A percentile compares a stretch with the other conserved stretches of the same genome.
These are phyloP conservation scores for human DNA, from an alignment of 2,113 vertebrate species.

Conservation along the genomic window GRCh38 chr3:147391001-147391500, in stretches of 20 bases:
- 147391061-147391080: slow-evolving; percentile 99
- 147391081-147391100: slow-evolving; percentile 99
- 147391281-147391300: neutral
- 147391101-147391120: slow-evolving; percentile 99
- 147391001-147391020: slow-evolving; percentile 94
- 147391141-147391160: slow-evolving; percentile 99
- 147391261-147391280: slow-evolving; percentile 76
- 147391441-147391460: neutral
- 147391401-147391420: neutral
- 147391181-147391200: slow-evolving; percentile 99
- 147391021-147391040: slow-evolving; percentile 93
- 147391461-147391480: neutral
- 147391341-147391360: neutral
- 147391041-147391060: slow-evolving; percentile 95
- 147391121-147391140: slow-evolving; percentile 99
- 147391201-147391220: slow-evolving; percentile 98
- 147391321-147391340: neutral
- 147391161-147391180: slow-evolving; percentile 99
- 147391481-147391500: slow-evolving; percentile 57
- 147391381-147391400: neutral
- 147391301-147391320: neutral
- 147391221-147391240: slow-evolving; percentile 98
- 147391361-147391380: neutral
- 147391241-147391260: slow-evolving; percentile 92
- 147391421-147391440: neutral